A percentile compares a stretch with the other conserved stretches of the same genome.
Conservation (phyloP, 2,797 vertebrate genomes). For the Poeciliopsis paucimaculata region DNA sequence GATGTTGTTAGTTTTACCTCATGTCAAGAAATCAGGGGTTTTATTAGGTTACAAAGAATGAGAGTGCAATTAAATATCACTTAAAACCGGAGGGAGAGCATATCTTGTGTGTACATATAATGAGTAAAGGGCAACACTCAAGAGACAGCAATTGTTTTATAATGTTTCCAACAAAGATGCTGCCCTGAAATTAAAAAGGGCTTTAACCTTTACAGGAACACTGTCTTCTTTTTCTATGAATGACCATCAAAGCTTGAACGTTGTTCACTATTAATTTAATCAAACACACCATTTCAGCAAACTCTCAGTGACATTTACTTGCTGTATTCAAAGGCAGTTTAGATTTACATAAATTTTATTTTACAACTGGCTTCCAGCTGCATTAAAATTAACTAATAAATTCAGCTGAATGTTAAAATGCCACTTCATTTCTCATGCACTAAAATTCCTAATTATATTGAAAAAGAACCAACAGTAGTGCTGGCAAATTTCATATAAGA, state of each 20-base stretch:
- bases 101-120: neutral
- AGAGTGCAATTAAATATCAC: conserved; percentile 27
- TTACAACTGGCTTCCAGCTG: neutral
- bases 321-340: neutral
- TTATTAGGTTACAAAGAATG: conserved; percentile 24
- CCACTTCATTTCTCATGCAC: neutral
- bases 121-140: conserved; percentile 21
- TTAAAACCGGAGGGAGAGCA: conserved; percentile 8
- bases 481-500: neutral
- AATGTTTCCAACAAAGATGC: neutral
- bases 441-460: neutral
- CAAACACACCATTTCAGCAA: neutral
- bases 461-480: neutral
- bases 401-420: conserved; percentile 6
- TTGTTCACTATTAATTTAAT: neutral
- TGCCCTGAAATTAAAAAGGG: neutral
- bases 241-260: neutral
- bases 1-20: conserved; percentile 54
- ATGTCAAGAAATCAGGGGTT: conserved; percentile 38
- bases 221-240: neutral
- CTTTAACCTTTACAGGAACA: neutral
- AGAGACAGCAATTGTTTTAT: conserved; percentile 2
- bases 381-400: conserved; percentile 7
- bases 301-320: conserved; percentile 9
- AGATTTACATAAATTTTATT: neutral